These are phyloP conservation scores for Potamarius usumacintae DNA, from an alignment of 2,113 vertebrate genomes.

Conservation along the genomic window DNA sequence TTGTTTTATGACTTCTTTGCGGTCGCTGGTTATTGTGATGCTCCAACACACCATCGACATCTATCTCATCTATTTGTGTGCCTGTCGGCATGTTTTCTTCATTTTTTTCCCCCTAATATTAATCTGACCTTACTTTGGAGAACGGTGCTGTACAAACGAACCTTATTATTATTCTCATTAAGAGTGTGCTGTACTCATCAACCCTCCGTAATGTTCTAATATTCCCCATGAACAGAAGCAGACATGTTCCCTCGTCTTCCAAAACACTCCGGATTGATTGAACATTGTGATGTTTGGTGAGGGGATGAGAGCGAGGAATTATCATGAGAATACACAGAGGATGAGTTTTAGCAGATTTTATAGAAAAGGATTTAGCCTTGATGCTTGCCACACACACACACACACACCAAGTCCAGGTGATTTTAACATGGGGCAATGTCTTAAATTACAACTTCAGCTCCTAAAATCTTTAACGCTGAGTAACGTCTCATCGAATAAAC, in stretches of 20 bases:
- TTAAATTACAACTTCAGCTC: slow-evolving; percentile 26
- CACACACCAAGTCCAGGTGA: background rate
- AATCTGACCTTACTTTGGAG: background rate
- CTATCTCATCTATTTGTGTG: background rate
- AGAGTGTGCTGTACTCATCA: too few relatives aligned
- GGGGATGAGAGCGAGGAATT: slow-evolving; percentile 58
- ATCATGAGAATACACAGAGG: slow-evolving; percentile 70
- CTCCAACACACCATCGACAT: background rate
- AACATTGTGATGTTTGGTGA: slow-evolving; percentile 69
- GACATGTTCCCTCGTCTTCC: slow-evolving; percentile 58
- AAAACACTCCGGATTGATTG: slow-evolving; percentile 74
- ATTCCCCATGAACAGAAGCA: slow-evolving; percentile 56
- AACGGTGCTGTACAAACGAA: background rate
- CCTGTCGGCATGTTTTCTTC: background rate
- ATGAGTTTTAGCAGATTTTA: slow-evolving; percentile 71
- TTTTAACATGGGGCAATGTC: background rate
- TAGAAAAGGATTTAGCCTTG: slow-evolving; percentile 71
- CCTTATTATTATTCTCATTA: background rate
- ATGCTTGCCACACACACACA: background rate
- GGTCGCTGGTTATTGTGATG: background rate
- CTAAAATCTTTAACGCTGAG: slow-evolving; percentile 28
- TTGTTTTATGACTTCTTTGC: background rate
- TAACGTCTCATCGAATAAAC: slow-evolving; percentile 20
- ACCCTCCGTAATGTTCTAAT: background rate
- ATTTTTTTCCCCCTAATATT: background rate